Percentiles rank a stretch among this genome's conserved stretches.
Evolutionary conservation across 2,888 invertebrate species (phyloP).

Genomic region (Oxytorus armatus): DNA sequence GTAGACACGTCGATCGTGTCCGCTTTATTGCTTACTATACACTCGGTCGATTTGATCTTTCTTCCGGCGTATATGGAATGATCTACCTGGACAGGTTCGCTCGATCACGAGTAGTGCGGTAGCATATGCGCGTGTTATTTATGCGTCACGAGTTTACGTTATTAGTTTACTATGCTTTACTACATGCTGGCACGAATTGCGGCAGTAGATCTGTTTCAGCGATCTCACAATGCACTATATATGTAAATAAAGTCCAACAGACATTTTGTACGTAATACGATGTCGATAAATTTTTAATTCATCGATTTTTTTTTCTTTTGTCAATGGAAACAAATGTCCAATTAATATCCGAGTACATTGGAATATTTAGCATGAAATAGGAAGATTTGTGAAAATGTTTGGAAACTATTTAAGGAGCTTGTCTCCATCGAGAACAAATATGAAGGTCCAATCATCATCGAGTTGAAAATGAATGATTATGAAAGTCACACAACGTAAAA

Average conservation of each 20-base stretch:
- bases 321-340: no score
- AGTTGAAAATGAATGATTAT: no score
- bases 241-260: conserved; percentile 21
- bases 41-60: conserved; percentile 62
- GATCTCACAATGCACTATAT: conserved; percentile 41
- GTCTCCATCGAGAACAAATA: no score
- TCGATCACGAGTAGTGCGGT: conserved; percentile 41
- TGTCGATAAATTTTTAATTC: no score
- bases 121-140: conserved; percentile 3
- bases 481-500: no score
- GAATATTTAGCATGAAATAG: no score
- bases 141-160: conserved; percentile 24
- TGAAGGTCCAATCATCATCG: no score
- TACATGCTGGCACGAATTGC: conserved; percentile 4
- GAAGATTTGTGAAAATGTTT: no score
- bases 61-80: conserved; percentile 69
- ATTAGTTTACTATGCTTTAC: conserved; percentile 48
- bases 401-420: no score
- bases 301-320: no score
- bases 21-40: conserved; percentile 55
- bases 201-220: conserved; percentile 31
- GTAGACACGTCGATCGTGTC: conserved; percentile 38
- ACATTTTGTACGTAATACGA: no score
- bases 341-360: no score
- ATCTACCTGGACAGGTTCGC: conserved; percentile 68